Percentiles rank a stretch among this genome's conserved stretches.
Evolutionary conservation across 2,888 invertebrate genomes (phyloP).

Genomic region (Drosophila mercatorum): DNA sequence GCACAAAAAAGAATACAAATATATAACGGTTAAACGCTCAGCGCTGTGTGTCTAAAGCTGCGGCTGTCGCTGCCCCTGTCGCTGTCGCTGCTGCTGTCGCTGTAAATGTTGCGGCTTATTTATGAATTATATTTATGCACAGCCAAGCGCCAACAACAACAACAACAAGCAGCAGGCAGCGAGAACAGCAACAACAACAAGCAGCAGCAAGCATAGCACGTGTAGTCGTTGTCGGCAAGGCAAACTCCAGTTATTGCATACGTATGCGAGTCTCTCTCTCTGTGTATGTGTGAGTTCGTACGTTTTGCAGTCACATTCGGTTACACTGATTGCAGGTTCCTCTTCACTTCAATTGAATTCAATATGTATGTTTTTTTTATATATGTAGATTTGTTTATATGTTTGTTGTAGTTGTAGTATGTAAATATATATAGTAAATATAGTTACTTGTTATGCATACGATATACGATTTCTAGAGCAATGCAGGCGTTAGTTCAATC

Average conservation of each 20-base stretch:
- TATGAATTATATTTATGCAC: slow-evolving; percentile 45
- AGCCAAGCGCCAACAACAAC: slow-evolving; percentile 14
- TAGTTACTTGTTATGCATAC: slow-evolving; percentile 49
- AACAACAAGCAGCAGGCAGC: neutral
- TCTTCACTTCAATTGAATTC: slow-evolving; percentile 5
- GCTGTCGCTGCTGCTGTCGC: slow-evolving; percentile 21
- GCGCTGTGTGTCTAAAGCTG: slow-evolving; percentile 17
- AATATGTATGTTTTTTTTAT: neutral
- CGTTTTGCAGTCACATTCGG: slow-evolving; percentile 25
- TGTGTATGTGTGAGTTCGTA: slow-evolving; percentile 7
- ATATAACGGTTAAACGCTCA: slow-evolving; percentile 26
- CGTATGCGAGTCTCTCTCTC: neutral
- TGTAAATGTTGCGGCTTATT: slow-evolving; percentile 45
- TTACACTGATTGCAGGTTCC: slow-evolving; percentile 7
- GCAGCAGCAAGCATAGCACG: slow-evolving; percentile 19
- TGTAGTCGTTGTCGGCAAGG: slow-evolving; percentile 5
- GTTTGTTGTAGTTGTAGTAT: slow-evolving; percentile 4
- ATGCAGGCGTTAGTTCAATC: slow-evolving; percentile 82
- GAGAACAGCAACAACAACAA: neutral
- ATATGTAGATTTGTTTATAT: neutral
- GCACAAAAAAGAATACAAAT: slow-evolving; percentile 24
- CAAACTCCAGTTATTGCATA: slow-evolving; percentile 27
- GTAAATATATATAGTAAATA: slow-evolving; percentile 16
- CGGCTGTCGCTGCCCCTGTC: slow-evolving; percentile 1
- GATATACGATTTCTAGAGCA: slow-evolving; percentile 62